Evolutionary conservation across 2,888 invertebrate genomes (phyloP), one percentile per base, ranked within the genome.

Genomic region (Lasioglossum villosulum): DNA sequence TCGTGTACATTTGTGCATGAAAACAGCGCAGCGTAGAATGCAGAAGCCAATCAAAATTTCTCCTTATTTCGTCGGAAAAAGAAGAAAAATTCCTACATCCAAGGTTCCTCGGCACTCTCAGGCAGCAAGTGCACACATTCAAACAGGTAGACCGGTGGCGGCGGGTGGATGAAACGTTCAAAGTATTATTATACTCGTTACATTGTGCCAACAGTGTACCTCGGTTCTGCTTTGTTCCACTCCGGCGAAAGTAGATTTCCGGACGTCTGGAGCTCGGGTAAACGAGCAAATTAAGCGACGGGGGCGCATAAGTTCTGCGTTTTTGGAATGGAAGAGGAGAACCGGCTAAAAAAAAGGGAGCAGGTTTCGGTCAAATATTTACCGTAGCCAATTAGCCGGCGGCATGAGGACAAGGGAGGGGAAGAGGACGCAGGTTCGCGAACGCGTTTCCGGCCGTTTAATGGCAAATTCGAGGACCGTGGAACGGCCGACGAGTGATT

Each of bases 341-440:
- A 81, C 75, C 70, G 19, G 34, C 2, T 10, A 63, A 66, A 30
- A 30, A 16, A 8, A 19, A 6, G 34, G 6, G 30, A 37, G 19
- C 16, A 59, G 59, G 12, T 71, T 30, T 23, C 16, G 16, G 72
- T 10, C 70, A 81, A 84, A 86, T 70, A 73, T 86, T 86, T 86
- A 59, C 48, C 81, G n/a, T 14, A 70, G 37, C 66, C 84, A 84
- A 86, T 86, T 78, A 84, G 75, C 59, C 68, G 59, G 39, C 74
- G 52, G 27, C 52, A 45, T 27, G n/a, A 73, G 34, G 73, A 42
- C 37, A 42, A 30, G 59, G 4, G 12, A 0, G 27, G 59, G 27
- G 27, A 14, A 6, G 8, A 12, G 59, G 59, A 27, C 3, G n/a
- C 34, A 10, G 63, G 37, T 34, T 48, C 45, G 63, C 45, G 73